A percentile compares a stretch with the other conserved stretches of the same genome.
phyloP scores from a whole-genome alignment of 2,113 vertebrate species.

The Eretmochelys imbricata region DNA sequence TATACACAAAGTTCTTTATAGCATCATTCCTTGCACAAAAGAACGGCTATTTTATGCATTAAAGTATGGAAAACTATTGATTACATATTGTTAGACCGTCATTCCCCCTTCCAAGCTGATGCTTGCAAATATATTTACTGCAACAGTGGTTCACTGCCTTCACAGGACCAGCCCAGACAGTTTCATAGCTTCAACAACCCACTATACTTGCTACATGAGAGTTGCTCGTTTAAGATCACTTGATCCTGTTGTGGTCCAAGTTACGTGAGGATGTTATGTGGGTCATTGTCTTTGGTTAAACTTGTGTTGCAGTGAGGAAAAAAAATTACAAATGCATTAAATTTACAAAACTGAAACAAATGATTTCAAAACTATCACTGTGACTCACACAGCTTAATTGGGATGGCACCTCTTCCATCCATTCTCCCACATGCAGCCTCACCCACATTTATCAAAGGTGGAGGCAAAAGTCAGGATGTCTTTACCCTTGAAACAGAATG shows the following conservation, averaged over 20 bases:
- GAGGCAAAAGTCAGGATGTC: background rate
- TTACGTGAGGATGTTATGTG: accelerated
- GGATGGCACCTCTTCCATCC: background rate
- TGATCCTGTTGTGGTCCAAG: background rate
- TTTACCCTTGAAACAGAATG: background rate
- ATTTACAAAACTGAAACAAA: background rate
- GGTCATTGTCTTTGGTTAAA: background rate
- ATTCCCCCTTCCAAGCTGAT: too few relatives aligned
- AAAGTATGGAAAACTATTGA: too few relatives aligned
- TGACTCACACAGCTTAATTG: accelerated
- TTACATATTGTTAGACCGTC: background rate
- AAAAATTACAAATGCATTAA: background rate
- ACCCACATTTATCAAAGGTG: background rate
- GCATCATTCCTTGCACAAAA: background rate
- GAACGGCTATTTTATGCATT: too few relatives aligned
- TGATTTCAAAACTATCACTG: accelerated
- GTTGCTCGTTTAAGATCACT: accelerated
- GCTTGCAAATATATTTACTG: background rate
- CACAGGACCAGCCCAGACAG: accelerated
- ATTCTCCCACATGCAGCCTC: accelerated
- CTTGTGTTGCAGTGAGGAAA: background rate
- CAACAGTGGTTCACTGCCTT: accelerated
- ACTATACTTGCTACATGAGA: background rate
- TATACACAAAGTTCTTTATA: background rate
- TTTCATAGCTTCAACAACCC: accelerated